Evolutionary conservation across 1,140 invertebrate genomes (phyloP), one percentile per base, ranked within the genome.

Genomic region (Pseudomyrmex flavicornis): DNA sequence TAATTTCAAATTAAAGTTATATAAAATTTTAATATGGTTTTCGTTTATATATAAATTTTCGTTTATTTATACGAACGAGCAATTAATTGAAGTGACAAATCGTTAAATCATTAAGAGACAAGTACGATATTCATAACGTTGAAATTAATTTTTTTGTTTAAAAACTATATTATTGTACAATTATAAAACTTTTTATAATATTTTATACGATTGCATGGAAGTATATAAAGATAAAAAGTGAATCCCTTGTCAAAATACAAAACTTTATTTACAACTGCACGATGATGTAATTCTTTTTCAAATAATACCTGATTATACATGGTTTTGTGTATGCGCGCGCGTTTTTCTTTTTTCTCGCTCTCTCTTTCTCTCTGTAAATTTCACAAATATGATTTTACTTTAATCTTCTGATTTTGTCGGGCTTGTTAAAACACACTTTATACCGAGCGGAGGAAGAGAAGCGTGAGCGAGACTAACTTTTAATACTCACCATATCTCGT

Each of bases 211-310:
- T 5, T 59, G 3, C 35, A 5, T 59, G 20, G 10, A 50, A 15
- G 0, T 66, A 35, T 12, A 48, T 59, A 59, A 8, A 59, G 15
- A 10, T 20, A 8, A 59, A 59, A 2, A 9, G 1, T 13, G 8
- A 63, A 44, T 63, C 22, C n/a, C 26, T 1, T 63, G 22, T 62
- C 15, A 48, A 75, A 26, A 75, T 12, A 48, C 26, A n/a, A 9
- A 9, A 70, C n/a, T 63, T 75, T 56, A 77, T 54, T 77, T 56
- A 22, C 66, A 76, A 15, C n/a, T n/a, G 3, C 26, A 26, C 2
- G 26, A 66, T 15, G 17, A 12, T 10, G 20, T 2, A 3, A 56
- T 12, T 20, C 2, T 58, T 26, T 46, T 68, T n/a, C 26, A 9
- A 66, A 52, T 13, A 20, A 59, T 50, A 75, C 13, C 8, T 20